Percentiles rank a stretch among this genome's conserved stretches.
These are phyloP conservation scores for Venustoraphidia nigricollis DNA, from an alignment of 2,888 invertebrate genomes.

Conservation along the genomic window DNA sequence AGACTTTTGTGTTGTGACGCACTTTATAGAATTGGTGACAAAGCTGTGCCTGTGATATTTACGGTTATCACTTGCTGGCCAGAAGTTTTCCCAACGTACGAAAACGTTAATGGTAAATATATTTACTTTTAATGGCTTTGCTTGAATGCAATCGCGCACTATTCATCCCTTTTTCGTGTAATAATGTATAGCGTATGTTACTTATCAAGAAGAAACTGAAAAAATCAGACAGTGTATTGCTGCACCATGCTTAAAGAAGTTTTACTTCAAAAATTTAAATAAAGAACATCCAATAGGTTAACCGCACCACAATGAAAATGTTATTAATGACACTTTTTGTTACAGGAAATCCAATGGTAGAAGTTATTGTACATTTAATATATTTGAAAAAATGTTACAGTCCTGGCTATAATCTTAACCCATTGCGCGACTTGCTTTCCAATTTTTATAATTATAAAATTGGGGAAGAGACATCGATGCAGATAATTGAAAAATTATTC, in stretches of 20 bases:
- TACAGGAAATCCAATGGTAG: constrained; percentile 24
- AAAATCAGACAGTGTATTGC: too few species aligned
- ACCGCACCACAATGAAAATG: not conserved
- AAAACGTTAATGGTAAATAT: constrained; percentile 15
- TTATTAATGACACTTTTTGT: constrained; percentile 6
- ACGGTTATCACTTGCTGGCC: constrained; percentile 28
- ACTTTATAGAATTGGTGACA: constrained; percentile 26
- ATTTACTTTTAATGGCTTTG: constrained; percentile 10
- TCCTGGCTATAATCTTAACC: constrained; percentile 20
- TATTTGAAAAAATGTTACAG: constrained; percentile 16
- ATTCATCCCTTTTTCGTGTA: not conserved
- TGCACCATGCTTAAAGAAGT: too few species aligned
- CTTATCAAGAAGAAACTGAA: too few species aligned
- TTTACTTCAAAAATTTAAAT: not conserved
- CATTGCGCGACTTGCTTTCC: constrained; percentile 22
- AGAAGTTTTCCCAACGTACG: constrained; percentile 27
- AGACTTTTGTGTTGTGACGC: constrained; percentile 29
- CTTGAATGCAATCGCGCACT: too few species aligned
- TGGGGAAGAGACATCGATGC: constrained; percentile 5
- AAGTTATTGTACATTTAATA: constrained; percentile 25
- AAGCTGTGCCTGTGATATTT: constrained; percentile 24
- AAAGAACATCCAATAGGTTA: not conserved
- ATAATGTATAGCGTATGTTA: not conserved
- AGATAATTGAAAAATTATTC: not conserved
- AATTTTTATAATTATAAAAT: constrained; percentile 26